Conservation (phyloP, 2,888 invertebrate species). For the Diaprepes abbreviatus region DNA sequence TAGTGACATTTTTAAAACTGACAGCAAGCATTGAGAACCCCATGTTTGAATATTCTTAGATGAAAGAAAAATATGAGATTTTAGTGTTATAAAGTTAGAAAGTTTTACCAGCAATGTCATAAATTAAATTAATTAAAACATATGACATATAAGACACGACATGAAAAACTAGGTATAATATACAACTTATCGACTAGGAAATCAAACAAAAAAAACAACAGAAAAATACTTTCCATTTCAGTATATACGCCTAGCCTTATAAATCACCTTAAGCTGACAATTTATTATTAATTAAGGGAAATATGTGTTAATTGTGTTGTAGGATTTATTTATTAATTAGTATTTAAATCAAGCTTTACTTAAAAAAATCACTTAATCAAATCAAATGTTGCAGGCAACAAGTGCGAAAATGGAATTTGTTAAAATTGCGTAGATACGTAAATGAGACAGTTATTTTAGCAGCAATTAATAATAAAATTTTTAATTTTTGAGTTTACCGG, state of each 20-base stretch:
- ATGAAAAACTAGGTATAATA: constrained; percentile 20
- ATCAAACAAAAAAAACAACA: constrained; percentile 5
- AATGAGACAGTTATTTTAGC: not conserved
- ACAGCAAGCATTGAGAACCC: too few relatives aligned
- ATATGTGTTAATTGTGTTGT: constrained; percentile 39
- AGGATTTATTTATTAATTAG: constrained; percentile 44
- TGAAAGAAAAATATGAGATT: too few relatives aligned
- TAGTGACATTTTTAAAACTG: too few relatives aligned
- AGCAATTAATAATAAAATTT: constrained; percentile 1
- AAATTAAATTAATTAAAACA: constrained; percentile 6
- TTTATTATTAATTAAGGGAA: constrained; percentile 47
- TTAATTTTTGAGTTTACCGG: too few relatives aligned
- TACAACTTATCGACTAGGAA: constrained; percentile 19
- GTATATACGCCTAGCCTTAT: constrained; percentile 37
- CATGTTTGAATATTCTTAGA: too few relatives aligned
- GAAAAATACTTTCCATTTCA: constrained; percentile 44
- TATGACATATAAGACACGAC: constrained; percentile 5
- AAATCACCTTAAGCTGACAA: constrained; percentile 48
- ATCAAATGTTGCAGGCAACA: not conserved
- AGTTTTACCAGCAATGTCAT: constrained; percentile 1
- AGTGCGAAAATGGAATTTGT: not conserved
- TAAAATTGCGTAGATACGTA: not conserved
- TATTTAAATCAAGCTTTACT: constrained; percentile 25
- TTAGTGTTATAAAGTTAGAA: too few relatives aligned
- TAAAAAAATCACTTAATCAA: not conserved